Percentiles rank a stretch among this genome's conserved stretches.
phyloP scores from a whole-genome alignment of 2,113 vertebrate genomes.

The Oreotrochilus melanogaster region DNA sequence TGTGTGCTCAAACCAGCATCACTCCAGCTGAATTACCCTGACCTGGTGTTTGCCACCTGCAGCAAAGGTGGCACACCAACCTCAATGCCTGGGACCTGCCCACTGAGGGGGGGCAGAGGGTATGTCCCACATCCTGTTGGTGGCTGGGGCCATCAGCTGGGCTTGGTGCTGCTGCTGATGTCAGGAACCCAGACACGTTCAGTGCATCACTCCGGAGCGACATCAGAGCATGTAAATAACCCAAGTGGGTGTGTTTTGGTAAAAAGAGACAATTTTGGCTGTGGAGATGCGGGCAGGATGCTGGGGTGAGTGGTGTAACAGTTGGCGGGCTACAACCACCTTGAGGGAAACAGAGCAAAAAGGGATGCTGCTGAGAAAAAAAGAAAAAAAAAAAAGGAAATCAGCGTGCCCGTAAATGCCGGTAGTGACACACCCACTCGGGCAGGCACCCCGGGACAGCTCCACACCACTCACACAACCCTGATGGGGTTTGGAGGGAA shows the following conservation, averaged over 20 bases:
- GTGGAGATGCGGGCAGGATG: not conserved
- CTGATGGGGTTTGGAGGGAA: not conserved
- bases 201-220: not conserved
- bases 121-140: not conserved
- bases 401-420: accelerated
- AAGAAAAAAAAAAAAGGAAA: not conserved
- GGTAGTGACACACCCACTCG: conserved; percentile 1
- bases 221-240: not conserved
- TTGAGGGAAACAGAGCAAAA: not conserved
- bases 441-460: accelerated
- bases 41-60: not conserved
- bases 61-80: not conserved
- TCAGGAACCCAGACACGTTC: not conserved
- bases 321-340: not conserved
- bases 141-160: not conserved
- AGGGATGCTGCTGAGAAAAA: not conserved
- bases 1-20: not conserved
- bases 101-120: not conserved
- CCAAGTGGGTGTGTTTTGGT: not conserved
- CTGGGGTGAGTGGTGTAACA: not conserved
- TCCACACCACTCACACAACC: not conserved
- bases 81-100: not conserved
- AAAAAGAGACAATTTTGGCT: not conserved
- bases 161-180: not conserved
- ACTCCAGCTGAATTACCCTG: not conserved